Evolutionary conservation across 2,797 vertebrate species (phyloP), one percentile per base, ranked within the genome.

Genomic region (Acanthurus leucopareius): DNA sequence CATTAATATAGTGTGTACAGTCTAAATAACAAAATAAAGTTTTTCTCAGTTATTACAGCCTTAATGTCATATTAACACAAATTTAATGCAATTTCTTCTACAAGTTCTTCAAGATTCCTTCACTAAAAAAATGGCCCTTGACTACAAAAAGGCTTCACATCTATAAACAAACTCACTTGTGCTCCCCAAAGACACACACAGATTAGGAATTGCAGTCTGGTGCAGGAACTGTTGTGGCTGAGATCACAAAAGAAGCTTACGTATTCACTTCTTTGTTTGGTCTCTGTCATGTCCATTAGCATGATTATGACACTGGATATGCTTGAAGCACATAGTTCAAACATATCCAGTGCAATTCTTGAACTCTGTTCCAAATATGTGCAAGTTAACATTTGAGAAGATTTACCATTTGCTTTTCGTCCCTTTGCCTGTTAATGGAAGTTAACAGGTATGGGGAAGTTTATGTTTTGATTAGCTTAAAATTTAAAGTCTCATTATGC

Each of bases 101-200:
- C 86, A 11, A 89, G 90, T 88, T 82, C 89, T 88, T 90, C 77
- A 61, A 71, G 69, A 71, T 67, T 73, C 73, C 82, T 67, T 69
- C 73, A 57, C 51, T 38, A 75, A 52, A 40, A 64, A 58, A 75
- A 60, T 45, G 63, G 45, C 38, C 47, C 25, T 56, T 8, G 38
- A 71, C 45, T 69, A 69, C n/a, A 22, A 44, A 71, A 54, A 77
- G 64, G 65, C 32, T 73, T 79, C 65, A 62, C 40, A 45, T 48
- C 63, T 66, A 73, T 28, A 62, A 61, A 62, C 71, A 59, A 75
- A 60, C 17, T 45, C 14, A 45, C 35, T 22, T 11, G 35, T 32
- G 35, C 48, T 44, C 35, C 57, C 45, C 11, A 28, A 49, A 73
- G 51, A 77, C 48, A 16, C 48, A 16, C 9, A 52, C 32, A 58